phyloP scores from a whole-genome alignment of 2,113 vertebrate species.

The Pseudorectes ferrugineus region DNA sequence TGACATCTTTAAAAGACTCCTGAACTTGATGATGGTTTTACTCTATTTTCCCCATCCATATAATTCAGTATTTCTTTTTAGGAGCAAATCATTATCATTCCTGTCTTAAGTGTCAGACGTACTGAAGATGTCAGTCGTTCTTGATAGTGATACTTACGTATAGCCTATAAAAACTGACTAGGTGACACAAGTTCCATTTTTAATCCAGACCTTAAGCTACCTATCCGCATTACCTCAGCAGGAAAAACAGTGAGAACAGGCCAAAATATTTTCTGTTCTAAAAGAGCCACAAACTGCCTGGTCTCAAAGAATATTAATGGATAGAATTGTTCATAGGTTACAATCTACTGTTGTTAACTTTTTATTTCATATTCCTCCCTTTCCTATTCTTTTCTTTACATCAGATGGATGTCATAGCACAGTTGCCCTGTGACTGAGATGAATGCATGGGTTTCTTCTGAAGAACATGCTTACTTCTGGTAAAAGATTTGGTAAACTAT shows the following conservation, averaged over 20 bases:
- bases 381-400: not conserved
- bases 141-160: not conserved
- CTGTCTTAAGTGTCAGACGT: not conserved
- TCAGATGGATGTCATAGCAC: not conserved
- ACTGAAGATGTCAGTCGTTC: not conserved
- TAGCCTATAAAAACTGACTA: not conserved
- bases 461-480: not conserved
- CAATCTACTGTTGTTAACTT: not conserved
- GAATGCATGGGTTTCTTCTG: not conserved
- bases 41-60: not conserved
- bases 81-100: not conserved
- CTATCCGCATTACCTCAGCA: not conserved
- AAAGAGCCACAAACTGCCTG: not conserved
- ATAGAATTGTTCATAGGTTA: not conserved
- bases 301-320: not conserved
- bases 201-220: not conserved
- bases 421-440: not conserved
- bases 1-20: not conserved
- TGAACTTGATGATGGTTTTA: not conserved
- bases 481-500: not conserved
- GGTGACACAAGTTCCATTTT: not conserved
- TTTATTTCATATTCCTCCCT: not conserved
- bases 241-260: not conserved
- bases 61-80: not conserved
- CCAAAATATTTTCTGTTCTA: not conserved